Percentiles rank a stretch among this genome's conserved stretches.
Conservation (phyloP, 2,797 vertebrate species). For the Lepus oiostolus region DNA sequence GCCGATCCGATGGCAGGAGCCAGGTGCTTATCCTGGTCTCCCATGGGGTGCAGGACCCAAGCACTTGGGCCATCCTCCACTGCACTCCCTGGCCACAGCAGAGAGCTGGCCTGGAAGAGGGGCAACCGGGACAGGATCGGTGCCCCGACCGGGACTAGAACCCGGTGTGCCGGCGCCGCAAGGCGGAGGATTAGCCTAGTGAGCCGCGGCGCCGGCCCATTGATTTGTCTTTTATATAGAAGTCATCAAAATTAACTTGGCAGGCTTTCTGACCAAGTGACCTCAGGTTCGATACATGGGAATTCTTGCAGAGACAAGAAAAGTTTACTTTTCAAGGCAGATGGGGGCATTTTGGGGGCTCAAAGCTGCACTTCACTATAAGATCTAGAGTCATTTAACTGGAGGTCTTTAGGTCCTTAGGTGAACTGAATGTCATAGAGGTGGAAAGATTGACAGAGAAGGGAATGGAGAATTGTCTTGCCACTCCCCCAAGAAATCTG, state of each 20-base stretch:
- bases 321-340: neutral
- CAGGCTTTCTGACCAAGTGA: neutral
- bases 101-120: too few species aligned
- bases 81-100: too few species aligned
- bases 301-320: neutral
- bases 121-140: too few species aligned
- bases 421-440: neutral
- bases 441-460: neutral
- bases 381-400: neutral
- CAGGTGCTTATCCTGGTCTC: too few species aligned
- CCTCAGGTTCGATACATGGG: neutral
- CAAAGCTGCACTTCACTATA: neutral
- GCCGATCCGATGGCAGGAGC: too few species aligned
- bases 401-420: neutral
- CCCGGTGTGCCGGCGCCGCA: too few species aligned
- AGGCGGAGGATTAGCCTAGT: too few species aligned
- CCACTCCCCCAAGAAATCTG: slow-evolving; percentile 5
- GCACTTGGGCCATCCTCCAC: too few species aligned
- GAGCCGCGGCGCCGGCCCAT: too few species aligned
- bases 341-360: neutral
- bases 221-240: neutral
- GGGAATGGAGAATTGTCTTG: neutral
- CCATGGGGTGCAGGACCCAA: too few species aligned
- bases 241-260: neutral
- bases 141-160: too few species aligned